Evolutionary conservation across 2,888 invertebrate species (phyloP).

Genomic region (Stenolophus ochropezus): DNA sequence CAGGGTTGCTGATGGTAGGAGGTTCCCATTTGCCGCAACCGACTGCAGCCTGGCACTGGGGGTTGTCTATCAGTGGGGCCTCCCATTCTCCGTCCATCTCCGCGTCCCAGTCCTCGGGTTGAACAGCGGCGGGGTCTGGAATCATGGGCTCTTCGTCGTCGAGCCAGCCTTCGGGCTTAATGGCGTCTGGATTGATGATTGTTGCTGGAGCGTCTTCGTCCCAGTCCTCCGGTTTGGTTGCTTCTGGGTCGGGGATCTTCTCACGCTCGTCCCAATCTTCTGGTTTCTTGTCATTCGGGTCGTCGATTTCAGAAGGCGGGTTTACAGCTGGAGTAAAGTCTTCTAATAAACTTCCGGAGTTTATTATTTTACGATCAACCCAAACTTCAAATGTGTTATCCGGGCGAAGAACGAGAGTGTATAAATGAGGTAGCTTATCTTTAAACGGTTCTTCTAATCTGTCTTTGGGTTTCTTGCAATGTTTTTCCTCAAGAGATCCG

Average conservation of each 20-base stretch:
- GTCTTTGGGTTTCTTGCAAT: constrained; percentile 92
- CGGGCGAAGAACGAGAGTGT: constrained; percentile 85
- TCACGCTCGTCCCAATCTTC: constrained; percentile 97
- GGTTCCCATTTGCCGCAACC: constrained; percentile 96
- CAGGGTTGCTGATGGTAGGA: constrained; percentile 90
- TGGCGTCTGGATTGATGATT: constrained; percentile 82
- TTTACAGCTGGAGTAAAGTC: constrained; percentile 96
- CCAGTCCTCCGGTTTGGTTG: constrained; percentile 96
- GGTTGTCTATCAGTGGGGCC: constrained; percentile 93
- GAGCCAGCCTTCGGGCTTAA: constrained; percentile 85
- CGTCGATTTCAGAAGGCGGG: constrained; percentile 95
- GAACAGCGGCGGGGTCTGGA: constrained; percentile 89
- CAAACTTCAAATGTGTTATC: constrained; percentile 88
- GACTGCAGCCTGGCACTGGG: constrained; percentile 82
- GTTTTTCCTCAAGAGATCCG: constrained; percentile 93
- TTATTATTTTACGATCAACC: constrained; percentile 89
- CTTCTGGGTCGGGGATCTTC: constrained; percentile 91
- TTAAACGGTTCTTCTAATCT: constrained; percentile 90
- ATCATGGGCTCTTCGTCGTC: constrained; percentile 92
- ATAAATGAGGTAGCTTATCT: constrained; percentile 94
- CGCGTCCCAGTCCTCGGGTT: constrained; percentile 97
- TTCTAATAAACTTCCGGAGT: constrained; percentile 89
- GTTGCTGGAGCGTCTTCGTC: constrained; percentile 95
- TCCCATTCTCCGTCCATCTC: constrained; percentile 99
- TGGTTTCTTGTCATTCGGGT: constrained; percentile 90